Evolutionary conservation across 2,113 vertebrate genomes (phyloP), one percentile per base, ranked within the genome.

Genomic region (Limanda limanda): DNA sequence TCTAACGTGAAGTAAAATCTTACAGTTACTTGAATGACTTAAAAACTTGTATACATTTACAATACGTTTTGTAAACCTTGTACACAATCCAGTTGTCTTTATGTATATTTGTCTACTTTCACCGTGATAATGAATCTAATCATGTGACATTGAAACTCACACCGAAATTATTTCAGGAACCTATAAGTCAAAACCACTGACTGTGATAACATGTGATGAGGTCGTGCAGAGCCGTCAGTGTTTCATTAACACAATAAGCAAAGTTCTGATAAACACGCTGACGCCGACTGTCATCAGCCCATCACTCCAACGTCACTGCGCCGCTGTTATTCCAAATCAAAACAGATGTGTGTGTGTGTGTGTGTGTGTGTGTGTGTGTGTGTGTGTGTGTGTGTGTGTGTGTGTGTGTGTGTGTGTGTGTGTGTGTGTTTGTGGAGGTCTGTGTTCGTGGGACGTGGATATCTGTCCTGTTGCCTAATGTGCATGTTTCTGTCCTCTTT

Each of bases 311-410:
- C 73, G 37, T 68, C 81, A 54, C 10, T 76, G 69, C 69, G 79
- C 10, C 25, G 42, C 57, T 65, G 3, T 68, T 55, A 65, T 20
- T 64, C 20, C 45, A 60, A 65, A 62, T 66, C 63, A 61, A 83
- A 85, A 71, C 88, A 89, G 76, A 85, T 86, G 82, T 86, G 42
- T 76, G 14, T 86, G 42, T 76, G 14, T 86, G 42, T 76, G 14
- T 86, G 82, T 86, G 42, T 76, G 14, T 48, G n/a, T 73, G 18
- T 79, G 60, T 14, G 37, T 86, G 42, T 76, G 14, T 86, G 82
- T 86, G 42, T 76, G 14, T 48, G n/a, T 73, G 18, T 79, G 60
- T 14, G 37, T 86, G 42, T 76, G 14, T 86, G 82, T 86, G 42
- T 76, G 14, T 86, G 42, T 76, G 14, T 86, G 82, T 86, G 42